Base-by-base conservation (phyloP, 1,140 invertebrate genomes). In the Cryptotermes secundus region DNA sequence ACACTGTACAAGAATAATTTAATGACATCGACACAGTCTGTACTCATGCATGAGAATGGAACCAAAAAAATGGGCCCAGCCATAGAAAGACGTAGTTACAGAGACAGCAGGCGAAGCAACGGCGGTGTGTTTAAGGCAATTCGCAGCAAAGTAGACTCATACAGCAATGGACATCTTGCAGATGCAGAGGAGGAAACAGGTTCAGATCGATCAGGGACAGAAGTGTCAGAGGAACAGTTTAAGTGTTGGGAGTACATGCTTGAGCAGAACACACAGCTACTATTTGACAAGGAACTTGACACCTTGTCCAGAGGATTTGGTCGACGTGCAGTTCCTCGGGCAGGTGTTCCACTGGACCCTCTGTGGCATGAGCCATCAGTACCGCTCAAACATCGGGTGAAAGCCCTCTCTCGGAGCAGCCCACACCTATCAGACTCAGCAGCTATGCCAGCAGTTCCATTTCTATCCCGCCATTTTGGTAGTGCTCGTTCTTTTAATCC, bases 171-270 rank as follows among this genome's bases (percentile, higher is more conserved):
- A 19, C 85, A 87, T 80, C 59, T 87, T 45, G 86, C 86, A 26
- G 88, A 89, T 42, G 86, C 86, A n/a, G 88, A 89, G 59, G 92
- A 93, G 83, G 92, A 93, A 35, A 89, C 88, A 1, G 85, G 86
- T 6, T 89, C 90, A 0, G 90, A 94, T 89, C 85, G 93, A 91
- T 90, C 93, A 87, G 80, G 92, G 87, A 86, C 88, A 88, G 87
- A 89, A 83, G 87, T 92, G 7, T 95, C 95, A 9, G 96, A 97
- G 86, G 96, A 97, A 88, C 96, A 97, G 88, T 96, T 96, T 87
- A 95, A 96, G 86, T 97, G 96, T 87, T 97, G 96, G 96, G 96
- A 97, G 87, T 97, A 97, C 87, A 97, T 97, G 95, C 88, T 97
- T 34, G 96, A 97, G 87, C 95, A 97, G 89, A 97, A 97, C 87